Evolutionary conservation across 2,113 vertebrate genomes (phyloP), one percentile per base, ranked within the genome.

Genomic region (Manacus vitellinus): DNA sequence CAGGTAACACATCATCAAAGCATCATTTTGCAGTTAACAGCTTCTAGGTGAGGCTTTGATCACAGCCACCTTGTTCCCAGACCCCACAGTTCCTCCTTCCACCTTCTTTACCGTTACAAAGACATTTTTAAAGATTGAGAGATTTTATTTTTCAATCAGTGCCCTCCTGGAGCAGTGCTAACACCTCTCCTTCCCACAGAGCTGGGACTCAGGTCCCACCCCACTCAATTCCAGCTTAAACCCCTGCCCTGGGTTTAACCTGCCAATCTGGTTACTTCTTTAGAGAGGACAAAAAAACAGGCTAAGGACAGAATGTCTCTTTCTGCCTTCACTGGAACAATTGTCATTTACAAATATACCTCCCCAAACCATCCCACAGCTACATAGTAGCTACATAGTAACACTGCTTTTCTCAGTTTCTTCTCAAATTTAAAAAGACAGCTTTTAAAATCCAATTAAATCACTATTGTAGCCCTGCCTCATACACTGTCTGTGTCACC

Each of bases 11-110:
- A 46, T 39, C 68, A 61, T 75, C 93, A 92, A 84, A 92, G 44
- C 68, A 61, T 41, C 35, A 9, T 66, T 56, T 74, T 1, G 0
- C 39, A 63, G 73, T 66, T 67, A 88, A 54, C 4, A 2, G 61
- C 55, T 94, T 73, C 65, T 22, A 37, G 41, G 58, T 44, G 68
- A 87, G n/a, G 33, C 94, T 94, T 95, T 94, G 89, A 92, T 95
- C 65, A 37, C 70, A 87, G 56, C 2, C 35, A 21, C 43, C 87
- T 89, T 94, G 58, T 33, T 79, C 59, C 46, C 54, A 79, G 54
- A 33, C 39, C 46, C n/a, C 56, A 54, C 46, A 20, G 7, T 67
- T 67, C 39, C 47, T 81, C 35, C 62, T 28, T 35, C 44, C 18
- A 3, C 6, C 46, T 51, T 65, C 72, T 90, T 82, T 35, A 27